phyloP scores from a whole-genome alignment of 2,888 invertebrate species.

The Temnothorax ravouxi region DNA sequence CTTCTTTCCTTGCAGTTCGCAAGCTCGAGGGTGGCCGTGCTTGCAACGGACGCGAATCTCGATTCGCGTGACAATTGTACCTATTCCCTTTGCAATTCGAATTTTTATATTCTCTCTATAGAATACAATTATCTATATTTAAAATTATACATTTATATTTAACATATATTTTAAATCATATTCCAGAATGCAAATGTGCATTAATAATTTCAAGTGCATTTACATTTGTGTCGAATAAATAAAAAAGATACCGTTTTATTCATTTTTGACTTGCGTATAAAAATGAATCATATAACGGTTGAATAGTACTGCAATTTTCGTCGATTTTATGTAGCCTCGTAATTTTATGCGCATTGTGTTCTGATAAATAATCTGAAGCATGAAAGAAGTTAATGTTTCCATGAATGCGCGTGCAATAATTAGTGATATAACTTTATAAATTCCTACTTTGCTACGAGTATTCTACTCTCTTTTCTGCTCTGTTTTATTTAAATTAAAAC shows the following conservation, averaged over 20 bases:
- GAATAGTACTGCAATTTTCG: neutral
- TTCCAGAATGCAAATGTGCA: conserved; percentile 36
- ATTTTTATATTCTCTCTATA: conserved; percentile 7
- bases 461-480: conserved; percentile 14
- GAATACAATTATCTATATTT: neutral
- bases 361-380: conserved; percentile 2
- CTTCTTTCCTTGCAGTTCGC: neutral
- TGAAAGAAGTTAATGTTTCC: conserved; percentile 24
- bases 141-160: conserved; percentile 11
- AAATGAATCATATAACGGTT: neutral
- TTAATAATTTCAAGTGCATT: neutral
- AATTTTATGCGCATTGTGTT: neutral
- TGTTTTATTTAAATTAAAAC: conserved; percentile 43
- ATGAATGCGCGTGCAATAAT: conserved; percentile 11
- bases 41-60: conserved; percentile 9
- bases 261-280: conserved; percentile 15
- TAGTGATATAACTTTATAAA: conserved; percentile 43
- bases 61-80: conserved; percentile 17
- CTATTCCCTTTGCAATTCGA: neutral
- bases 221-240: conserved; percentile 21
- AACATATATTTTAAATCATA: conserved; percentile 1
- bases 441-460: conserved; percentile 5
- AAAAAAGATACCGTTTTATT: conserved; percentile 23
- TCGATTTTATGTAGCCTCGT: neutral
- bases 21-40: conserved; percentile 26